Percentiles rank a stretch among this genome's conserved stretches.
phyloP scores from a whole-genome alignment of 2,888 invertebrate genomes.

The Mesorhabditis belari region DNA sequence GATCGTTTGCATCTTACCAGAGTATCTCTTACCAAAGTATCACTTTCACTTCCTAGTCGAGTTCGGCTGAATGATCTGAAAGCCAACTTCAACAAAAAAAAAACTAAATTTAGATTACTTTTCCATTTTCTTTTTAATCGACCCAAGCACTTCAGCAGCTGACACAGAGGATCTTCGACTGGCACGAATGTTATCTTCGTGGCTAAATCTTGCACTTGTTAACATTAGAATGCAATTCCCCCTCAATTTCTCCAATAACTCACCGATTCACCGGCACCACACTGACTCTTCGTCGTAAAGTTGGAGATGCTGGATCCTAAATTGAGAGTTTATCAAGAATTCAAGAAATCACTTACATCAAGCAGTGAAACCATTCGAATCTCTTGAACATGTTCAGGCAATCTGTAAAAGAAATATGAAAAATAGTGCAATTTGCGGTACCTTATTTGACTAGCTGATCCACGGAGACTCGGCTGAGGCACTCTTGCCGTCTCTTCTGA shows the following conservation, averaged over 20 bases:
- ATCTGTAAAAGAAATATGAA: slow-evolving; percentile 12
- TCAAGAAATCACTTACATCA: slow-evolving; percentile 12
- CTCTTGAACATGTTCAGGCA: slow-evolving; percentile 31
- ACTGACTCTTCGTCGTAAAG: slow-evolving; percentile 19
- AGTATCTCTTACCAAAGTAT: no score
- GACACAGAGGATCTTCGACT: slow-evolving; percentile 20
- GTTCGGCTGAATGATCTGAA: neutral
- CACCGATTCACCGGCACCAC: slow-evolving; percentile 28
- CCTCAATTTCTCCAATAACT: no score
- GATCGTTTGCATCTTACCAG: no score
- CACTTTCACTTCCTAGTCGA: no score
- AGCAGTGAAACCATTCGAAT: slow-evolving; percentile 34
- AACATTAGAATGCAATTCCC: neutral
- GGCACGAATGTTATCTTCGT: slow-evolving; percentile 7
- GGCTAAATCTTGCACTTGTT: neutral
- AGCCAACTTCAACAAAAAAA: no score
- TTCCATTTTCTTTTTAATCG: slow-evolving; percentile 29
- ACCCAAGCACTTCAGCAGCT: slow-evolving; percentile 27
- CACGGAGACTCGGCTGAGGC: slow-evolving; percentile 24
- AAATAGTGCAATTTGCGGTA: neutral
- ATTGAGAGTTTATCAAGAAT: no score
- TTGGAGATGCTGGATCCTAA: slow-evolving; percentile 3
- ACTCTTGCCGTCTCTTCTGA: slow-evolving; percentile 29
- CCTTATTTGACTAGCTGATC: slow-evolving; percentile 3
- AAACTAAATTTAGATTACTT: no score